Evolutionary conservation across 92 coral and sea anemone species (phyloP), one percentile per base, ranked within the genome.

Genomic region (Bergia sp.): DNA sequence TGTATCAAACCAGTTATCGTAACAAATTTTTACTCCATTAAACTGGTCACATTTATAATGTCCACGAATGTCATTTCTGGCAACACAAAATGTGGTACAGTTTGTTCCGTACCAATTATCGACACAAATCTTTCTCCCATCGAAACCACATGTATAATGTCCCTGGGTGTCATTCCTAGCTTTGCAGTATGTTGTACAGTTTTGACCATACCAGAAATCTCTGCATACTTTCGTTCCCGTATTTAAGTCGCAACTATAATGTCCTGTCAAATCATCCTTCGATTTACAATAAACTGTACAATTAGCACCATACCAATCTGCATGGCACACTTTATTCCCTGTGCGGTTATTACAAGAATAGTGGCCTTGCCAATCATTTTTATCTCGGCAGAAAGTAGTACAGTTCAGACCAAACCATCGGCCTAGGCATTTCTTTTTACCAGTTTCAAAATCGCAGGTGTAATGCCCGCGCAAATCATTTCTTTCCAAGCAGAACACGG

Each of bases 331-430:
- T 57, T 88, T 94, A 21, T 41, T 57, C 38, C 96, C 96, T 39
- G 89, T 92, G 23, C 6, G n/a, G 49, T 40, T 37, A 47, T 94
- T 61, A 50, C 96, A 94, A 3, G 41, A 39, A 74, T 85, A 94
- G 39, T 92, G 96, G 10, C 85, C 94, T 29, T 45, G 80, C 43
- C 41, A 38, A 77, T 91, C 93, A 7, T 89, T 85, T 2, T 93
- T 91, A 7, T 92, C 87, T 15, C 57, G 38, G 77, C 98, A 95
- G 79, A 76, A 76, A 7, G 84, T 81, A 2, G 87, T 50, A 65
- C 98, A 94, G 75, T 92, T 86, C 2, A 53, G 57, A 45, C 95
- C 96, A 58, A 81, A 96, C 97, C 98, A 96, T 38, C 88, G 79
- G 1, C 80, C 81, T 43, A 79, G 69, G 69, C 96, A 94, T 13